Evolutionary conservation across 2,888 invertebrate genomes (phyloP).

Genomic region (Elysia crispata): DNA sequence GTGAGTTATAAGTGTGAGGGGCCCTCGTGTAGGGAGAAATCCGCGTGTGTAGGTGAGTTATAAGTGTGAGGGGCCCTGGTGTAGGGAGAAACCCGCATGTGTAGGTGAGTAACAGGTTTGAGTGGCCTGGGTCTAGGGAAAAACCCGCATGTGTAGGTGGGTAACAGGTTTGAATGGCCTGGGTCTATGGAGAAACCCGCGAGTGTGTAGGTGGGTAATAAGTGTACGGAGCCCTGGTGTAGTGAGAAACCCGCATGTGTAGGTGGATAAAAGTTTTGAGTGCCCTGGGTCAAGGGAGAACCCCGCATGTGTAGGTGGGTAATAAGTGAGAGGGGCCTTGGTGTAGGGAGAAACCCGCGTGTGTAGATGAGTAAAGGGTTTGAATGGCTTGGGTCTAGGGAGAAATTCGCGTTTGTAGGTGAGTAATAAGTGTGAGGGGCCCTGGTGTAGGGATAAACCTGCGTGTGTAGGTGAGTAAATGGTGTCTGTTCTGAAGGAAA

Average conservation of each 20-base stretch:
- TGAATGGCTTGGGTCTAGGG: too few relatives aligned
- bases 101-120: conserved; percentile 5
- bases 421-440: conserved; percentile 26
- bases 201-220: conserved; percentile 56
- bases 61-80: not conserved
- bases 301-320: conserved; percentile 59
- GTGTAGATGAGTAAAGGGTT: not conserved
- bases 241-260: conserved; percentile 50
- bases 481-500: too few relatives aligned
- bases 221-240: conserved; percentile 53
- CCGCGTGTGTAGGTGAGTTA: too few relatives aligned
- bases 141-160: conserved; percentile 50
- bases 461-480: too few relatives aligned
- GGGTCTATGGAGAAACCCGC: conserved; percentile 50
- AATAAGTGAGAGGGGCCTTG: not conserved
- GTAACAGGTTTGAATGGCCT: conserved; percentile 52
- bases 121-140: not conserved
- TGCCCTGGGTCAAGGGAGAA: not conserved
- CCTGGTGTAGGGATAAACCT: conserved; percentile 53
- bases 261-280: not conserved
- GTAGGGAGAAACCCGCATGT: conserved; percentile 32
- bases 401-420: too few relatives aligned
- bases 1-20: not conserved
- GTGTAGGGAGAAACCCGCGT: not conserved
- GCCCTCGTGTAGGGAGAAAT: too few relatives aligned